Percentiles rank a stretch among this genome's conserved stretches.
Evolutionary conservation across 2,888 invertebrate species (phyloP).

Genomic region (Callimorpha dominula): DNA sequence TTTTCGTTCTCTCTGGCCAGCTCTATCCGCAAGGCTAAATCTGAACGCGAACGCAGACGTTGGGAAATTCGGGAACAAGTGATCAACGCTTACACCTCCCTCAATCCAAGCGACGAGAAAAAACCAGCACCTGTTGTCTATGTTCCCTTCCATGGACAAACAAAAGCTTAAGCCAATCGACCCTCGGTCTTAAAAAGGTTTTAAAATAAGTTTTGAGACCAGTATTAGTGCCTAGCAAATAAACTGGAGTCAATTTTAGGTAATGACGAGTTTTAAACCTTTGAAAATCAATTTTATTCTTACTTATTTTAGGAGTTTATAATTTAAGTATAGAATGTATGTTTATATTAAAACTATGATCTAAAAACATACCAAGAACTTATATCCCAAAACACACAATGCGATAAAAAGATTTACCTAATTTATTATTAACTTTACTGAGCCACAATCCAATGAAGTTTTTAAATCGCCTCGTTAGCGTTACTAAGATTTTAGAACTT

Average conservation of each 20-base stretch:
- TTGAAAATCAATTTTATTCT: slow-evolving; percentile 19
- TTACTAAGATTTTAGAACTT: background rate
- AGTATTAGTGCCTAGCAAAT: slow-evolving; percentile 10
- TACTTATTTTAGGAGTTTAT: slow-evolving; percentile 6
- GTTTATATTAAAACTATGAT: background rate
- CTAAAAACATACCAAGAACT: background rate
- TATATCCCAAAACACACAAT: background rate
- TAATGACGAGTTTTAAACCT: slow-evolving; percentile 13
- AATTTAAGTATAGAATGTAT: slow-evolving; percentile 8
- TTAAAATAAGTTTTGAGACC: slow-evolving; percentile 13
- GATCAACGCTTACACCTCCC: slow-evolving; percentile 82
- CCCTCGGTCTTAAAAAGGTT: slow-evolving; percentile 24
- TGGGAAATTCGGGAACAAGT: slow-evolving; percentile 89
- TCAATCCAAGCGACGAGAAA: slow-evolving; percentile 76
- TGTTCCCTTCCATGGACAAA: slow-evolving; percentile 83
- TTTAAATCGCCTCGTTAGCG: background rate
- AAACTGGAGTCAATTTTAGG: slow-evolving; percentile 16
- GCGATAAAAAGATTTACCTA: background rate
- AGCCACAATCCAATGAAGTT: background rate
- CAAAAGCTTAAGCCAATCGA: slow-evolving; percentile 62
- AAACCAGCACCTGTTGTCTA: slow-evolving; percentile 72
- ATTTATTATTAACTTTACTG: background rate
- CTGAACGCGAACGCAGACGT: slow-evolving; percentile 89
- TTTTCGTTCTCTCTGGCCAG: slow-evolving; percentile 96
- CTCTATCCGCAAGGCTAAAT: slow-evolving; percentile 92